phyloP scores from a whole-genome alignment of 2,797 vertebrate genomes.

The Balearica regulorum region DNA sequence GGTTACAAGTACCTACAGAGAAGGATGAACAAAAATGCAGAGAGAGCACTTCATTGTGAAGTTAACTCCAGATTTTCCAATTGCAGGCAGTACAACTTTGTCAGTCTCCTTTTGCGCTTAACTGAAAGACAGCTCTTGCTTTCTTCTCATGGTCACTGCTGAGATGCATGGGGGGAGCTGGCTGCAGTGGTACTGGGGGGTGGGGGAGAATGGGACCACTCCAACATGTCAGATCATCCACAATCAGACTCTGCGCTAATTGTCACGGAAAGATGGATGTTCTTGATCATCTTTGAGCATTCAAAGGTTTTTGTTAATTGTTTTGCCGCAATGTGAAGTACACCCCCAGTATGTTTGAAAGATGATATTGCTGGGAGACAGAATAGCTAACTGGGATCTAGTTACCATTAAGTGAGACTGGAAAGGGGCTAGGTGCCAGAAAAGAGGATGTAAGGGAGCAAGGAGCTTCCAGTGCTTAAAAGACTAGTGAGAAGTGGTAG shows the following conservation, averaged over 20 bases:
- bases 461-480: neutral
- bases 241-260: neutral
- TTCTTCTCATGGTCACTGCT: neutral
- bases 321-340: neutral
- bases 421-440: neutral
- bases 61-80: neutral
- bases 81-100: neutral
- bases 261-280: neutral
- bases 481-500: neutral
- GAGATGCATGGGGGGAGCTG: neutral
- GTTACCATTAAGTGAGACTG: neutral
- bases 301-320: neutral
- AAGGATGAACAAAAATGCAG: neutral
- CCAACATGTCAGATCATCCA: neutral
- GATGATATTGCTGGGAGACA: neutral
- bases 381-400: neutral
- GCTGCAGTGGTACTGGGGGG: neutral
- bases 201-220: neutral
- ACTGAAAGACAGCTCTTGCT: fast-evolving
- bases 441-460: neutral
- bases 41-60: neutral
- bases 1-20: neutral
- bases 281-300: neutral
- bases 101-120: neutral
- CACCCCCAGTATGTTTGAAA: neutral